Percentiles rank a stretch among this genome's conserved stretches.
Evolutionary conservation across 1,140 invertebrate species (phyloP).

Genomic region (Armadillidium nasatum): DNA sequence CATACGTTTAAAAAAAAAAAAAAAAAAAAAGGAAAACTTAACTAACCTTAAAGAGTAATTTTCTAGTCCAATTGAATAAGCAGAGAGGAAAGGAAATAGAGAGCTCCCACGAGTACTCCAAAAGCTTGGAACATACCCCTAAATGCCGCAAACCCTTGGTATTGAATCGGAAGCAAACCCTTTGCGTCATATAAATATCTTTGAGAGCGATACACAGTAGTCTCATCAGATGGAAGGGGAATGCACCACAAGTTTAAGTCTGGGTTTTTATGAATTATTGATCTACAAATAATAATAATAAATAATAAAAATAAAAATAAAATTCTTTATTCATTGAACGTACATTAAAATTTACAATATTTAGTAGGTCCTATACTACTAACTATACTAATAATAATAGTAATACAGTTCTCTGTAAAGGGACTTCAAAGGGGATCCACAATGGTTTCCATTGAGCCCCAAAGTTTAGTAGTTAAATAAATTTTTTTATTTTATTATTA

Average conservation of each 20-base stretch:
- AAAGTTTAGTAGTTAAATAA: no score
- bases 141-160: conserved; percentile 27
- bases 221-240: not conserved
- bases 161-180: conserved; percentile 32
- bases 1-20: no score
- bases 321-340: no score
- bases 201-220: conserved; percentile 40
- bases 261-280: not conserved
- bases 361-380: no score
- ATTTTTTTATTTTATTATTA: no score
- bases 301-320: no score
- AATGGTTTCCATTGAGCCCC: no score
- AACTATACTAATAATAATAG: no score
- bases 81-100: conserved; percentile 34
- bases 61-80: conserved; percentile 37
- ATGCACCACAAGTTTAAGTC: not conserved
- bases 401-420: no score
- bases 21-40: no score
- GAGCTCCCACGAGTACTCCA: conserved; percentile 30
- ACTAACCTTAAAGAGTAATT: conserved; percentile 27
- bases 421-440: no score
- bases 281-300: not conserved
- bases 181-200: conserved; percentile 30
- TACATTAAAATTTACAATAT: no score
- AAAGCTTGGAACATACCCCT: conserved; percentile 24